Evolutionary conservation across 2,888 invertebrate species (phyloP).

Genomic region (Adelognathus sp.): DNA sequence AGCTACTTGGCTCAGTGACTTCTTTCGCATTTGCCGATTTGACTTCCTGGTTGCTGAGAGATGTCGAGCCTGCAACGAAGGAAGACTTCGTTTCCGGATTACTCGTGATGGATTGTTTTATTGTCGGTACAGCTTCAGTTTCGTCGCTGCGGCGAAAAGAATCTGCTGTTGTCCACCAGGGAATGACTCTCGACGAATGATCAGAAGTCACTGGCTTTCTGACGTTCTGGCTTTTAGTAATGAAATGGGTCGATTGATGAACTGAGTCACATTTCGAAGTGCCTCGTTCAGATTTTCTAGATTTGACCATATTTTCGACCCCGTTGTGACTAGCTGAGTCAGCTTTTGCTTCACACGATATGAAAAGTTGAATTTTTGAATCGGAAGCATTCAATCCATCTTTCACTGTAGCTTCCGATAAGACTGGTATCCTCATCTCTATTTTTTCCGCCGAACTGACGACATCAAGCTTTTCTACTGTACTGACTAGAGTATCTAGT

Average conservation of each 20-base stretch:
- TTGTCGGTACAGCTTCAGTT: not conserved
- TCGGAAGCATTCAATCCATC: not conserved
- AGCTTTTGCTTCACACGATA: slow-evolving; percentile 11
- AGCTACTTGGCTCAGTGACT: slow-evolving; percentile 15
- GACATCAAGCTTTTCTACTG: slow-evolving; percentile 61
- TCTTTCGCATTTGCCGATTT: slow-evolving; percentile 9
- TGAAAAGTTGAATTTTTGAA: slow-evolving; percentile 46
- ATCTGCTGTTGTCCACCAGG: slow-evolving; percentile 60
- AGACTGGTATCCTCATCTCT: slow-evolving; percentile 64
- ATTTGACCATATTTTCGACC: not conserved
- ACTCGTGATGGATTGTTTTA: not conserved
- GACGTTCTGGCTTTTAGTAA: not conserved
- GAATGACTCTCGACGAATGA: slow-evolving; percentile 31
- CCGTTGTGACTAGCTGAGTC: not conserved
- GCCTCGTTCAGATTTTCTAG: not conserved
- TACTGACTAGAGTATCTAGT: slow-evolving; percentile 60
- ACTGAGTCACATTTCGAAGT: not conserved
- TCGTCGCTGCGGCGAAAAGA: slow-evolving; percentile 53
- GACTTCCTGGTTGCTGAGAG: slow-evolving; percentile 12
- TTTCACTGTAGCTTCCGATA: not conserved
- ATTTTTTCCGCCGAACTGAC: slow-evolving; percentile 65
- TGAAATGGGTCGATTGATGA: not conserved
- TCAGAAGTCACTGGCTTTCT: not conserved
- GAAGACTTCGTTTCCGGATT: not conserved
- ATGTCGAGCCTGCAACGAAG: not conserved